Evolutionary conservation across 2,888 invertebrate genomes (phyloP).

Genomic region (Dusona sp.): DNA sequence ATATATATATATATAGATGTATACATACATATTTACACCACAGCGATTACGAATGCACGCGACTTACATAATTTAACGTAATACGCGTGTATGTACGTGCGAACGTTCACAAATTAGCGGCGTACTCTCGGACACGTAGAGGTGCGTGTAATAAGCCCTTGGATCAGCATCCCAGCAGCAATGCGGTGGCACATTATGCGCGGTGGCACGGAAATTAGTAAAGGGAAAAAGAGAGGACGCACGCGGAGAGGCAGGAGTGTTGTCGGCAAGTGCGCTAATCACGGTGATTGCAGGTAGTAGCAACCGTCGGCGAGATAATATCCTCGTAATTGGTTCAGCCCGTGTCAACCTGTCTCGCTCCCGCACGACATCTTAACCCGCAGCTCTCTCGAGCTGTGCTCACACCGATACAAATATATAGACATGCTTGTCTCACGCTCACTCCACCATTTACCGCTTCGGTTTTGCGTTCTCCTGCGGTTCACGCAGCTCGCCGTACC

Average conservation of each 20-base stretch:
- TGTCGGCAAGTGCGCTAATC: constrained; percentile 81
- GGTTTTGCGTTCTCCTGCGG: constrained; percentile 17
- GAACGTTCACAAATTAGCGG: constrained; percentile 82
- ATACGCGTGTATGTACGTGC: constrained; percentile 69
- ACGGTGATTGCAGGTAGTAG: constrained; percentile 82
- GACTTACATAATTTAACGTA: constrained; percentile 68
- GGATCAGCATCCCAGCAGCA: constrained; percentile 58
- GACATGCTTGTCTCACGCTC: constrained; percentile 2
- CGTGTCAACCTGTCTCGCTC: constrained; percentile 82
- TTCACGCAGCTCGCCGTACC: constrained; percentile 5
- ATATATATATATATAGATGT: background rate
- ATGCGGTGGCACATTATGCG: constrained; percentile 60
- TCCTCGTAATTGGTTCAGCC: constrained; percentile 83
- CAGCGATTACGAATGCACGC: constrained; percentile 62
- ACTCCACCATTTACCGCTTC: constrained; percentile 5
- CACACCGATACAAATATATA: background rate
- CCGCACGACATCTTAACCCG: constrained; percentile 81
- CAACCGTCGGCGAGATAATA: constrained; percentile 81
- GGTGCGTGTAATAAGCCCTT: constrained; percentile 75
- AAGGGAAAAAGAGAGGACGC: constrained; percentile 58
- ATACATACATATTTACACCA: background rate
- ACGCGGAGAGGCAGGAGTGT: constrained; percentile 63
- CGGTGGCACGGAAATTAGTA: constrained; percentile 59
- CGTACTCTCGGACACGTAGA: constrained; percentile 73
- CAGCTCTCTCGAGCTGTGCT: constrained; percentile 54